These are phyloP conservation scores for Mythimna impura DNA, from an alignment of 2,888 invertebrate species.

Conservation along the genomic window DNA sequence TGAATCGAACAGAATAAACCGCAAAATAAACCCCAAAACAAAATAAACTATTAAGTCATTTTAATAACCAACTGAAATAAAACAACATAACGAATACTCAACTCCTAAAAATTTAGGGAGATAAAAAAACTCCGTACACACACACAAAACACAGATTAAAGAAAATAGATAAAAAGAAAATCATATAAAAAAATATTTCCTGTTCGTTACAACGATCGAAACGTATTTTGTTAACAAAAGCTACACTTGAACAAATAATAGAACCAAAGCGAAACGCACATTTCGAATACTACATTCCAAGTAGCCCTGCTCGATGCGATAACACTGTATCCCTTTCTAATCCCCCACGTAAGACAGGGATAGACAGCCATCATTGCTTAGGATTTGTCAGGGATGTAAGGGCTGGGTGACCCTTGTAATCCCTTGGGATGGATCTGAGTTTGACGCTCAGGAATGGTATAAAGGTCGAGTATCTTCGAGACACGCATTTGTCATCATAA, in stretches of 20 bases:
- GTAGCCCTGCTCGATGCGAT: slow-evolving; percentile 48
- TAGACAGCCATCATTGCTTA: slow-evolving; percentile 61
- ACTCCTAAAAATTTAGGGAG: too few relatives aligned
- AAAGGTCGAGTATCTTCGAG: slow-evolving; percentile 48
- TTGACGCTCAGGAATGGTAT: slow-evolving; percentile 56
- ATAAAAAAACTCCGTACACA: too few relatives aligned
- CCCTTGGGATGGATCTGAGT: slow-evolving; percentile 63
- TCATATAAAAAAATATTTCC: background rate
- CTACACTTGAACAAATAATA: background rate
- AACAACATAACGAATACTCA: too few relatives aligned
- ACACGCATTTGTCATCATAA: slow-evolving; percentile 38
- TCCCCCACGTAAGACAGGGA: slow-evolving; percentile 57
- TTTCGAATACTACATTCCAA: slow-evolving; percentile 27
- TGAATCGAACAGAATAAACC: too few relatives aligned
- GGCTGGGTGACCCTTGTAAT: slow-evolving; percentile 66
- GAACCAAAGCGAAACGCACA: slow-evolving; percentile 35
- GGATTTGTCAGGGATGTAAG: slow-evolving; percentile 66
- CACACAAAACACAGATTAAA: too few relatives aligned
- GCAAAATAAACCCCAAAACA: too few relatives aligned
- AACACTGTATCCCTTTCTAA: slow-evolving; percentile 52
- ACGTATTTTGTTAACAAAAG: background rate
- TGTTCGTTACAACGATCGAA: background rate
- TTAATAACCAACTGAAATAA: too few relatives aligned
- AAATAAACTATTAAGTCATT: too few relatives aligned
- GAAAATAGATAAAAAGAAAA: too few relatives aligned